Evolutionary conservation across 2,888 invertebrate genomes (phyloP).

Genomic region (Brachylomia viminalis): DNA sequence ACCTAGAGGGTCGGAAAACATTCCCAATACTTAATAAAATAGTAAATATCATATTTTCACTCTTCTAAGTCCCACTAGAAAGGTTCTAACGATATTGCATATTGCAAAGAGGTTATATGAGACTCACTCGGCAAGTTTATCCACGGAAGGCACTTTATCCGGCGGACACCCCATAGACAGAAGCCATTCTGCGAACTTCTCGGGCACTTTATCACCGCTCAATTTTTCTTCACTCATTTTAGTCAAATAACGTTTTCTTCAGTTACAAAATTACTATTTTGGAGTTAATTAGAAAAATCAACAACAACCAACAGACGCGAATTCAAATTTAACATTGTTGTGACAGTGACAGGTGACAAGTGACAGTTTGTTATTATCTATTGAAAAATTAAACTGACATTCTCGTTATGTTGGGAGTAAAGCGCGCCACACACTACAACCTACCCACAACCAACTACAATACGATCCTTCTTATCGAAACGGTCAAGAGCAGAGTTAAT

Average conservation of each 20-base stretch:
- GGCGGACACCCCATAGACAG: constrained; percentile 85
- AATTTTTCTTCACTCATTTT: constrained; percentile 78
- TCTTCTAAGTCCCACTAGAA: too few relatives aligned
- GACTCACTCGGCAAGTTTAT: constrained; percentile 83
- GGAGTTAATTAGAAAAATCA: background rate
- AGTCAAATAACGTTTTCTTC: background rate
- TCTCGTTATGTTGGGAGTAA: constrained; percentile 3
- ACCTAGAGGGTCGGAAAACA: background rate
- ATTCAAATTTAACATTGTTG: constrained; percentile 43
- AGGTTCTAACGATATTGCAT: background rate
- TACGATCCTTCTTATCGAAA: background rate
- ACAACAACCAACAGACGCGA: constrained; percentile 57
- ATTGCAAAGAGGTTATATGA: background rate
- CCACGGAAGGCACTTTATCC: constrained; percentile 82
- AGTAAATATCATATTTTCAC: too few relatives aligned
- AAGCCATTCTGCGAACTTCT: constrained; percentile 84
- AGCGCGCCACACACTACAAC: background rate
- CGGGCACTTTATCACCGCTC: constrained; percentile 83
- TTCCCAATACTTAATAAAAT: background rate
- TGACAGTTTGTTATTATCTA: background rate
- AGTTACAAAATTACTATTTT: constrained; percentile 7
- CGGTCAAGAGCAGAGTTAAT: background rate
- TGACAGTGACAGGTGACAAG: constrained; percentile 23
- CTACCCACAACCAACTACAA: too few relatives aligned
- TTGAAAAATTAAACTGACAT: constrained; percentile 7